Base-by-base conservation (phyloP, 2,888 invertebrate species). In the Bursaphelenchus okinawaensis region DNA sequence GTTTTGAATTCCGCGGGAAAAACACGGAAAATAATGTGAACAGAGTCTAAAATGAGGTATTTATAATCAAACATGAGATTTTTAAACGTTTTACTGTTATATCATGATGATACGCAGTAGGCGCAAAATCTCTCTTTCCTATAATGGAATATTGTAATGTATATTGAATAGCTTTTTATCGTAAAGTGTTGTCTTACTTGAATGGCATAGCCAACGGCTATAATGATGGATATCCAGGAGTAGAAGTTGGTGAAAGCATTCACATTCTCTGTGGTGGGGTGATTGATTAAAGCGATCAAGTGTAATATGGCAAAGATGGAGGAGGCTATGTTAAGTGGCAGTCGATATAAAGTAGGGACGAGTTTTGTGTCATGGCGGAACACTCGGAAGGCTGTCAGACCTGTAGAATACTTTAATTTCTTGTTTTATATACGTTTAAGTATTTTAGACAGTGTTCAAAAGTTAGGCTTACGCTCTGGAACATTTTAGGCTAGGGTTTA, bases 341-440 rank as follows among this genome's bases (percentile, higher is more conserved):
- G 65, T 59, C 77, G 78, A 12, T 77, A 58, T 23, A 75, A 67
- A 58, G 76, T 75, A 28, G 75, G 70, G 26, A 77, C 50, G 22
- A 75, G 60, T 62, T 75, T 74, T 4, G 63, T 59, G 24, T 76
- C 73, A 56, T 75, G 68, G 9, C 78, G 72, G 52, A 73, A 68
- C 3, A 77, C 61, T 50, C 78, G 77, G 59, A 75, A 76, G 19
- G 75, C 68, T 24, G 77, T 60, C 3, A 78, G 66, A 8, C 77
- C 78, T 77, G n/a, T n/a, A n/a, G n/a, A n/a, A n/a, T n/a, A n/a
- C n/a, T n/a, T n/a, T n/a, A n/a, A n/a, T n/a, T n/a, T n/a, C n/a
- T n/a, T n/a, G n/a, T n/a, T n/a, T n/a, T n/a, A n/a, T n/a, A n/a
- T n/a, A n/a, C n/a, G n/a, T n/a, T n/a, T n/a, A n/a, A n/a, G n/a